These are phyloP conservation scores for Solenopsis invicta DNA, from an alignment of 1,140 invertebrate species.

Conservation along the genomic window DNA sequence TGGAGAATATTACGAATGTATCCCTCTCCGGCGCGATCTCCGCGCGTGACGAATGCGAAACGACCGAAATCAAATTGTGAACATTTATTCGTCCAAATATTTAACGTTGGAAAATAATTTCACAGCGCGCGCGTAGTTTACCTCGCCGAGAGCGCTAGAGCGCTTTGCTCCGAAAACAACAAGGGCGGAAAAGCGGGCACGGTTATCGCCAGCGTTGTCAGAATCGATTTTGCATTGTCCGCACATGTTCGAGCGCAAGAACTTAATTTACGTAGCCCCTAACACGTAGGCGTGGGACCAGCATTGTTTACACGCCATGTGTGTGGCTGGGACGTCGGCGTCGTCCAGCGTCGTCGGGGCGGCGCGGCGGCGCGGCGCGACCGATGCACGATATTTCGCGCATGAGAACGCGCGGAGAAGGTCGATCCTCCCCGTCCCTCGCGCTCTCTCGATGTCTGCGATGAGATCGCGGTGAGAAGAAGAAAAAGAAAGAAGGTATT, in stretches of 20 bases:
- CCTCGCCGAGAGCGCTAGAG: too few relatives aligned
- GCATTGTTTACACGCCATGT: constrained; percentile 46
- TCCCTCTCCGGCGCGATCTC: neutral
- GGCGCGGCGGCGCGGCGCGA: neutral
- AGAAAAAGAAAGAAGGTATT: neutral
- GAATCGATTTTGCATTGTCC: constrained; percentile 45
- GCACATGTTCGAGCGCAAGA: constrained; percentile 32
- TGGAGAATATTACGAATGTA: neutral
- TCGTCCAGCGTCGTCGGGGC: too few relatives aligned
- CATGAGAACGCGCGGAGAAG: constrained; percentile 45
- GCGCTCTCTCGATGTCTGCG: constrained; percentile 7
- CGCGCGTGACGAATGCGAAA: neutral
- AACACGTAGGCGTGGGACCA: constrained; percentile 18
- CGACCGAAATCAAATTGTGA: neutral
- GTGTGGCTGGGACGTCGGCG: neutral
- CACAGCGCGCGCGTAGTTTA: neutral
- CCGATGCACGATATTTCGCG: constrained; percentile 26
- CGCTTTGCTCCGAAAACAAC: neutral
- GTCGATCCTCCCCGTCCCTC: neutral
- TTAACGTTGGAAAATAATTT: constrained; percentile 8
- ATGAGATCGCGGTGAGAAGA: neutral
- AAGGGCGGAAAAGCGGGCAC: neutral
- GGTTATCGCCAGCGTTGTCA: constrained; percentile 8
- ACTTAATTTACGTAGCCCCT: constrained; percentile 41
- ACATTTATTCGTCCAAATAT: neutral